Evolutionary conservation across 2,113 vertebrate genomes (phyloP), one percentile per base, ranked within the genome.

Genomic region (Australoheros scitulus): DNA sequence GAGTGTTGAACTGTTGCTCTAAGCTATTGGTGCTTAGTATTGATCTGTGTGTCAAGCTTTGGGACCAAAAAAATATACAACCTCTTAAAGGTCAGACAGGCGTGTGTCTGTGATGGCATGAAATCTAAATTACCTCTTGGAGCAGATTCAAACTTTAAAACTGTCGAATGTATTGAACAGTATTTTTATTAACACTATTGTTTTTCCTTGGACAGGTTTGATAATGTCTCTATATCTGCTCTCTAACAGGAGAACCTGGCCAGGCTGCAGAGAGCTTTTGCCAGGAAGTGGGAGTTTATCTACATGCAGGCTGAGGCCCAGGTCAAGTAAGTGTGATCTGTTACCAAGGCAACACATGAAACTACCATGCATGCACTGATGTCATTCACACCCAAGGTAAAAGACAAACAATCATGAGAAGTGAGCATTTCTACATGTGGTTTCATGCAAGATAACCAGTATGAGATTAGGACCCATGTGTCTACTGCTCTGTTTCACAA

Each of bases 301-400:
- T 99, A 99, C 93, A 99, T 99, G 98, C 98, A 99, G 96, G 98
- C 98, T 64, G 98, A 99, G 92, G 98, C 98, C 60, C 98, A 99
- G 97, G 98, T 99, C 85, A 99, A 98, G 98, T 99, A 97, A 96
- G 98, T 99, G 93, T 86, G 70, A 32, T 70, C 17, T 5, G 92
- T 94, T 86, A 64, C 90, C 79, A 86, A 15, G 32, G 87, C 83
- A 91, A 92, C 91, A 57, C 57, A 24, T 75, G 55, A 59, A 88
- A 74, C 47, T 59, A 65, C 63, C 63, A 47, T 18, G 17, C 76
- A 36, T 10, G 4, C 11, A 26, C 68, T 32, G 29, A 61, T 50
- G 74, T 61, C 65, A 72, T 61, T 85, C 22, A 77, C 79, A 61
- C 26, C 77, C 26, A 15, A 65, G 6, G 18, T 79, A 26, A 72